Base-by-base conservation (phyloP, 2,113 vertebrate species). In the Odontesthes bonariensis region DNA sequence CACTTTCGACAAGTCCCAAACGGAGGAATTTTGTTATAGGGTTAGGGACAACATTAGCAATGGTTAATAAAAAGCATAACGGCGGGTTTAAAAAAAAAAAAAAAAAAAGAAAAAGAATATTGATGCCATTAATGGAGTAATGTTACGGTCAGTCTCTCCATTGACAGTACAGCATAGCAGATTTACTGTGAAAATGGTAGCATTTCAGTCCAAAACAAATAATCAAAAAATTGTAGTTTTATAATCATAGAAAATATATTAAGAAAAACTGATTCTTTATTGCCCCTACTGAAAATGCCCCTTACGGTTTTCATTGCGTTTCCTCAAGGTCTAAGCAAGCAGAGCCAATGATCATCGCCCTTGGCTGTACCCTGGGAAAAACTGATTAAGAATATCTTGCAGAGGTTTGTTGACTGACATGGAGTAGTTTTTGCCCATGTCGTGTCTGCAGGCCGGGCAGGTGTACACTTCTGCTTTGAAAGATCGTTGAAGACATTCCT, bases 401-500 rank as follows among this genome's bases (percentile, higher is more conserved):
- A 99, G 94, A 0, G 93, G 59, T 81, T 96, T 91, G 72, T 99
- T 99, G 86, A 99, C 92, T 0, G 88, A 80, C 96, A 98, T 96
- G 74, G 88, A 61, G 62, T 96, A 96, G 80, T 89, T 91, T 9
- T 95, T 97, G 76, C 97, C 98, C 56, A 99, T 93, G 40, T 99
- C 97, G 0, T 95, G 92, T 79, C 98, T 95, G 68, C 98, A 99
- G 57, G 98, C 96, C 0, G 98, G 98, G 81, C 98, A 99, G 70
- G 95, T 97, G 94, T 96, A 97, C 59, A 99, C 98, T 0, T 97
- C 94, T 0, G 98, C 98, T 73, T 86, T 95, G 91, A 99, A 99
- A 20, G 98, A 99, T 17, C 98, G 91, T 84, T 99, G 97, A 83
- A 99, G 93, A 75, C 98, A 99, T 77, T 96, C 96, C 97, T 99